Evolutionary conservation across 2,113 vertebrate species (phyloP), one percentile per base, ranked within the genome.

Genomic region (Pardalotus punctatus): DNA sequence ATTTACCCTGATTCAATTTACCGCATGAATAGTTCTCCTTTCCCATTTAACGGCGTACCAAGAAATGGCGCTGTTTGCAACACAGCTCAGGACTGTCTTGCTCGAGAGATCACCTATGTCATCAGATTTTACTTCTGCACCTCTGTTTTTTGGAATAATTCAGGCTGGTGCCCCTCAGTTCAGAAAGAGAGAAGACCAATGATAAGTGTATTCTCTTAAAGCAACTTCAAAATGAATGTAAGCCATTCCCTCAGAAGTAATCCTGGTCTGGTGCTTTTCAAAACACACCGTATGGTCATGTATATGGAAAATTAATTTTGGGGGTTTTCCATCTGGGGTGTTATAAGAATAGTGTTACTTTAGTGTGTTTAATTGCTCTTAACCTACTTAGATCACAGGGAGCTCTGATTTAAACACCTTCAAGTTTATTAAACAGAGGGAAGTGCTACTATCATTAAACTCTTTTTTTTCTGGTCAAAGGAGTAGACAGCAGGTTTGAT

Each of bases 11-110:
- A 57, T 66, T 64, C 65, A 89, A 76, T 91, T 81, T 90, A 54
- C 76, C 0, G 1, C 82, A 74, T 60, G 51, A 73, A n/a, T 80
- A 64, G 54, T 73, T 71, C 51, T 72, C 81, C 62, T 50, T 69
- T 61, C 7, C 17, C 0, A 0, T 42, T 78, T 72, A 81, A 29
- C 31, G n/a, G 18, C 2, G 0, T 31, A 36, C 42, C 48, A 29
- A 70, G 29, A 33, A 42, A 79, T 56, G 27, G 16, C 2, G 0
- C 6, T 18, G 9, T 89, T 79, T 81, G 61, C 61, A 71, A 36
- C 36, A 35, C 27, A 31, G 10, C 47, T 80, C 50, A 11, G 42
- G 35, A 56, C 40, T 65, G 45, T 43, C 69, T 61, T 66, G 38
- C 21, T 53, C 14, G 0, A 95, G n/a, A 82, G 36, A 51, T 54